Evolutionary conservation across 2,797 vertebrate genomes (phyloP), one percentile per base, ranked within the genome.

Genomic region (Halcyon badia): DNA sequence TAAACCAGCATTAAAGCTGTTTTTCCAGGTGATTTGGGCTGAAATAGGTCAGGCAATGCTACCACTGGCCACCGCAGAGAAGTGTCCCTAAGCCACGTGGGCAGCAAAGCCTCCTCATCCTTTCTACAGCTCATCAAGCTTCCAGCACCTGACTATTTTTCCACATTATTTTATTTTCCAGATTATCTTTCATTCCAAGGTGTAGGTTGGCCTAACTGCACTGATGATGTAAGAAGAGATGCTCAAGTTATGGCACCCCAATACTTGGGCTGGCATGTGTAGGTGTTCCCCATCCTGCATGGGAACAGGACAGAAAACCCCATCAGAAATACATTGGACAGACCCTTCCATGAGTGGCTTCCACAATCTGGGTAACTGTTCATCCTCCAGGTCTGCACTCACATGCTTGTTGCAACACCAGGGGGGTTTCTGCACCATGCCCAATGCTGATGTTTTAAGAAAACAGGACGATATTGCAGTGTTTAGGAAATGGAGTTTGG

Each of bases 351-450:
- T 1, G 15, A 73, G 41, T 8, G 19, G 24, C 25, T 76, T n/a
- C 35, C 25, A 42, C 24, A 42, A 1, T 3, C 6, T 30, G 35
- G 24, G 14, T 25, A 44, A 26, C 52, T 22, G 13, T 8, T 37
- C 9, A 3, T 46, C 39, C 60, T 52, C 54, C 77, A 64, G 11
- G 25, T 26, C 33, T 26, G 46, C 3, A 5, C 33, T 12, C 5
- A 4, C 42, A 22, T 0, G 2, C 31, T 66, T 14, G 1, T 0
- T 70, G 39, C 60, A 83, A 14, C 5, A 21, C 0, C 0, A 1
- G 39, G 10, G 54, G 39, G 31, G 51, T 61, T 72, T 61, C 69
- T 69, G 51, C 41, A 39, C 26, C 3, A 2, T 30, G 35, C 42
- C 15, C 9, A 14, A 2, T 6, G 52, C 25, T 52, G 42, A 24